These are phyloP conservation scores for Pachyuromys duprasi DNA, from an alignment of 2,797 vertebrate genomes.

Conservation along the genomic window DNA sequence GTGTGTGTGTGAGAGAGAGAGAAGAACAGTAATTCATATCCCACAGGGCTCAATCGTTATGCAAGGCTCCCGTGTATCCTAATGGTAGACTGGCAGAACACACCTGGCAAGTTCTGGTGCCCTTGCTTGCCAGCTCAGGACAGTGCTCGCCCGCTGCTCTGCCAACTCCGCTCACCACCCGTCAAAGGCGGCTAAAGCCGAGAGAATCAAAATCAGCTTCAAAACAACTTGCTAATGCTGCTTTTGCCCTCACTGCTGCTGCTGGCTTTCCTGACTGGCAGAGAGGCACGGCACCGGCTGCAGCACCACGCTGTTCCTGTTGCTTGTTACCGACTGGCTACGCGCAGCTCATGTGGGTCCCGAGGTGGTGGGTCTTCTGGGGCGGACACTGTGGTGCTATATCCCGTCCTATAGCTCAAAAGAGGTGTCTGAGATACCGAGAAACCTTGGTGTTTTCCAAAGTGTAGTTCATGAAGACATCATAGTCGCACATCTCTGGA, in stretches of 20 bases:
- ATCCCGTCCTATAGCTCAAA: background rate
- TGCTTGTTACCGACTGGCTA: background rate
- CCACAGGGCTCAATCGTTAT: background rate
- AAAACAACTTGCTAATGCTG: background rate
- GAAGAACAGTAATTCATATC: background rate
- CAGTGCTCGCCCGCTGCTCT: background rate
- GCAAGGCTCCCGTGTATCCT: background rate
- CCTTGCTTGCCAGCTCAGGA: background rate
- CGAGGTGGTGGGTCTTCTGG: background rate
- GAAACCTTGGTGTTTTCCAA: background rate
- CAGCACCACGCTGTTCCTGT: background rate
- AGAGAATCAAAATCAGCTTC: background rate
- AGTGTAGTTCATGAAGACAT: background rate
- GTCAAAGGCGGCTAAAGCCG: too few species aligned
- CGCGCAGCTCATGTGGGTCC: accelerated
- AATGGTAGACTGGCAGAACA: background rate
- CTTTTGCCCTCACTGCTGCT: background rate
- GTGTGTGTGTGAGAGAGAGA: background rate
- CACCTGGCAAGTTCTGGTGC: background rate
- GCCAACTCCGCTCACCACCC: background rate
- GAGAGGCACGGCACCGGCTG: accelerated
- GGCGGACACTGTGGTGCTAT: background rate
- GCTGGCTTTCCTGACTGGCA: background rate
- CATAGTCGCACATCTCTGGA: background rate
- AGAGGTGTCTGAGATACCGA: background rate